These are phyloP conservation scores for Eutrigla gurnardus DNA, from an alignment of 2,797 vertebrate genomes.

Conservation along the genomic window DNA sequence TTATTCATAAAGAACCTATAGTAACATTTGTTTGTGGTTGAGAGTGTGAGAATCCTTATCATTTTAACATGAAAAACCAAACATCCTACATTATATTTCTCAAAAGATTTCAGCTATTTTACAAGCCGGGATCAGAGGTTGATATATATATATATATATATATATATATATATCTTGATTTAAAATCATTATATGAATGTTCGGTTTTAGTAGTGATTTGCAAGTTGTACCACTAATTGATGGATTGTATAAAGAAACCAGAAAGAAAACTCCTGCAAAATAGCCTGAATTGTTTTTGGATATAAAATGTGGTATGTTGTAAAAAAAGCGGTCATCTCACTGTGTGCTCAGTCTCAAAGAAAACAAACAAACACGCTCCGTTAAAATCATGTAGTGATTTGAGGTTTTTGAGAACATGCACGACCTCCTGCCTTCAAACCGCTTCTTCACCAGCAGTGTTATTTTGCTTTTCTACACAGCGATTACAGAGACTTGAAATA, in stretches of 20 bases:
- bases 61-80: background rate
- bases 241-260: background rate
- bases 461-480: background rate
- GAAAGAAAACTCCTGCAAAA: too few species aligned
- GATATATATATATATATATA: too few species aligned
- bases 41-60: background rate
- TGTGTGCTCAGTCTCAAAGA: background rate
- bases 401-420: slow-evolving; percentile 9
- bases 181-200: background rate
- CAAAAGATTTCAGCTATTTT: background rate
- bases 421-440: slow-evolving; percentile 12
- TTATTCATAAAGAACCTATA: background rate
- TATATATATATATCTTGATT: too few species aligned
- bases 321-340: background rate
- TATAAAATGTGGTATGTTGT: background rate
- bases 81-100: background rate
- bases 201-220: background rate
- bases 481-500: slow-evolving; percentile 20
- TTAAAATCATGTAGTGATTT: slow-evolving; percentile 5
- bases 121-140: background rate
- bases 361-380: background rate
- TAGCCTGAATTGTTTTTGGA: background rate
- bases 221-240: background rate
- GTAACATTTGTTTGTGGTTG: background rate
- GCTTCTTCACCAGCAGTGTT: slow-evolving; percentile 13